Conservation (phyloP, 2,113 vertebrate species). For the Bagarius yarrelli region DNA sequence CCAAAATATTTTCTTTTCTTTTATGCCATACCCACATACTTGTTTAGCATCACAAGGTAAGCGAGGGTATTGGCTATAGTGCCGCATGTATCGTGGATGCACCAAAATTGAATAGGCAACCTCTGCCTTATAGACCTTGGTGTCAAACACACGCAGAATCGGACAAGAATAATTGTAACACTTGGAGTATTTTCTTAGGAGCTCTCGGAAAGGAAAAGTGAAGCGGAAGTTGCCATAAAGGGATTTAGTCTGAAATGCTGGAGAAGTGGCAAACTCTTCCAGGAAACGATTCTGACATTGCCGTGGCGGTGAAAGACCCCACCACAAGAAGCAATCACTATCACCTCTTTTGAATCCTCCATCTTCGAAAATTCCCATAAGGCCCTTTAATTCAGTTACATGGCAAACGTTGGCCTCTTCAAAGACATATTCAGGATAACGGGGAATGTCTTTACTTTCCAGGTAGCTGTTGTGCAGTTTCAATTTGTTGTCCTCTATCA, state of each 20-base stretch:
- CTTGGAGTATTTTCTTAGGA: constrained; percentile 11
- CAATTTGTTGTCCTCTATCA: neutral
- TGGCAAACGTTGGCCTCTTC: constrained; percentile 4
- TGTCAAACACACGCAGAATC: constrained; percentile 26
- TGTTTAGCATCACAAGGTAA: neutral
- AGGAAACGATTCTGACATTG: neutral
- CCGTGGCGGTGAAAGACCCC: neutral
- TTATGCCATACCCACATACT: constrained; percentile 28
- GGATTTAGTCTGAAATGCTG: constrained; percentile 30
- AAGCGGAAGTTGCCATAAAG: constrained; percentile 46
- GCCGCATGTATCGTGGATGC: constrained; percentile 15
- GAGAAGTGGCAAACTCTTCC: constrained; percentile 30
- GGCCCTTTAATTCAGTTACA: constrained; percentile 14
- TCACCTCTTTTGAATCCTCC: constrained; percentile 6
- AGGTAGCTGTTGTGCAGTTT: neutral
- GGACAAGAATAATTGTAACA: neutral
- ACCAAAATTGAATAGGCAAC: constrained; percentile 30
- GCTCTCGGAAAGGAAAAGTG: constrained; percentile 19
- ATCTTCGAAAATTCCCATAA: neutral
- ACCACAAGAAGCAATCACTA: neutral
- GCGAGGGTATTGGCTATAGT: constrained; percentile 15
- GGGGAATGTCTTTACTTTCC: neutral
- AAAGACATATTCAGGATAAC: constrained; percentile 32
- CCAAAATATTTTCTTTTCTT: constrained; percentile 1
- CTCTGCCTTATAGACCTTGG: constrained; percentile 9